phyloP scores from a whole-genome alignment of 1,140 invertebrate genomes.

The Chrysomallon squamiferum region DNA sequence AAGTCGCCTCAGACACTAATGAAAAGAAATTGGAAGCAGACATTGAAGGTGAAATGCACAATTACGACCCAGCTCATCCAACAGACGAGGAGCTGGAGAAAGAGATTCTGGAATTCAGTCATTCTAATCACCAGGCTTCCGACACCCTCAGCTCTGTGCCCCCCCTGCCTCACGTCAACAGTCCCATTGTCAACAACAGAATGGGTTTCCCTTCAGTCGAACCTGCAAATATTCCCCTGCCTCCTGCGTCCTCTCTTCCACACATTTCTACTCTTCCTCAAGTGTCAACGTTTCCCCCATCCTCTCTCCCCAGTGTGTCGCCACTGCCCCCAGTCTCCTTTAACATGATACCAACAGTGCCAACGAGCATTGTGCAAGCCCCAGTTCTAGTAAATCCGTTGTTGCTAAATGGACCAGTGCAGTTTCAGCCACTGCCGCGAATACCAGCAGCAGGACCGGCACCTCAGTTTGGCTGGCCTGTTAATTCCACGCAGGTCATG shows the following conservation, averaged over 20 bases:
- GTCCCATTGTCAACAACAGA: too few relatives aligned
- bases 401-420: constrained; percentile 21
- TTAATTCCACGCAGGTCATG: constrained; percentile 26
- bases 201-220: background rate
- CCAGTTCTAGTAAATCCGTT: constrained; percentile 7
- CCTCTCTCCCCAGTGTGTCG: too few relatives aligned
- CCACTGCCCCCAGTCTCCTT: too few relatives aligned
- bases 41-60: constrained; percentile 21
- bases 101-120: background rate
- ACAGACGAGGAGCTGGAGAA: constrained; percentile 28
- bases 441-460: constrained; percentile 19
- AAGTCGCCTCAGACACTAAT: too few relatives aligned
- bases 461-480: constrained; percentile 27
- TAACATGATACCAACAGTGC: too few relatives aligned
- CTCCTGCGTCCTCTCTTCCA: constrained; percentile 9
- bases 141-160: too few relatives aligned
- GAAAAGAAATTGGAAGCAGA: background rate
- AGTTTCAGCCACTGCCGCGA: constrained; percentile 7
- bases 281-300: too few relatives aligned
- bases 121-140: too few relatives aligned
- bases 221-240: constrained; percentile 13
- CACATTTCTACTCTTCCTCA: background rate
- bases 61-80: constrained; percentile 37
- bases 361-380: too few relatives aligned
- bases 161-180: too few relatives aligned